A percentile compares a stretch with the other conserved stretches of the same genome.
phyloP scores from a whole-genome alignment of 2,797 vertebrate species.

The Momotus momota region DNA sequence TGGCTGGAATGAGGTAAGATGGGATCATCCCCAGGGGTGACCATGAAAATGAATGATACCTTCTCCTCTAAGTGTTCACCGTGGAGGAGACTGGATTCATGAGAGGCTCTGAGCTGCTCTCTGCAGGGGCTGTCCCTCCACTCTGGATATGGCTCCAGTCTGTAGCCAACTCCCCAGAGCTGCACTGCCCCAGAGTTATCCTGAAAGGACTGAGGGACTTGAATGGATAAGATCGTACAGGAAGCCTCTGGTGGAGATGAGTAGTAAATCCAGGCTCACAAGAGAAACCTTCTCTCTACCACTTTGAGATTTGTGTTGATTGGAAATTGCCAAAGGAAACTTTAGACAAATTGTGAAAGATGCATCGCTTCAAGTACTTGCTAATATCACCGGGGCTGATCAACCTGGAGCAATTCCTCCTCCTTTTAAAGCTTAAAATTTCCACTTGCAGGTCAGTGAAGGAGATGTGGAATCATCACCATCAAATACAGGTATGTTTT shows the following conservation, averaged over 20 bases:
- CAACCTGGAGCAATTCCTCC: not conserved
- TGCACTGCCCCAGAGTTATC: not conserved
- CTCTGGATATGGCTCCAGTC: not conserved
- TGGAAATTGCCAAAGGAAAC: not conserved
- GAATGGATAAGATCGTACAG: not conserved
- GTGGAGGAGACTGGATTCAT: not conserved
- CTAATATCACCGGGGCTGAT: not conserved
- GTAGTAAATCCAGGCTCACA: not conserved
- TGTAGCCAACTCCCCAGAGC: not conserved
- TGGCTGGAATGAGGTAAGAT: constrained; percentile 45
- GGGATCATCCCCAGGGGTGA: not conserved
- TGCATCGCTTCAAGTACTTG: not conserved
- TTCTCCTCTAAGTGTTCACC: not conserved
- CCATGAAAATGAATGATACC: not conserved
- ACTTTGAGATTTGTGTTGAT: not conserved
- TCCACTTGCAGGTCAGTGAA: constrained; percentile 50
- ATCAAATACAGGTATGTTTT: constrained; percentile 28
- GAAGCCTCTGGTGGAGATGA: not conserved
- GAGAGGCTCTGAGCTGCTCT: not conserved
- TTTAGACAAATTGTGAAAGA: not conserved
- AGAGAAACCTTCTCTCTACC: not conserved
- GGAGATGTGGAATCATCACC: constrained; percentile 59
- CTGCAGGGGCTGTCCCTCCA: not conserved
- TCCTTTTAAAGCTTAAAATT: not conserved
- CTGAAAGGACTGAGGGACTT: not conserved